Evolutionary conservation across 2,113 vertebrate species (phyloP).

Genomic region (Pterocles burchelli): DNA sequence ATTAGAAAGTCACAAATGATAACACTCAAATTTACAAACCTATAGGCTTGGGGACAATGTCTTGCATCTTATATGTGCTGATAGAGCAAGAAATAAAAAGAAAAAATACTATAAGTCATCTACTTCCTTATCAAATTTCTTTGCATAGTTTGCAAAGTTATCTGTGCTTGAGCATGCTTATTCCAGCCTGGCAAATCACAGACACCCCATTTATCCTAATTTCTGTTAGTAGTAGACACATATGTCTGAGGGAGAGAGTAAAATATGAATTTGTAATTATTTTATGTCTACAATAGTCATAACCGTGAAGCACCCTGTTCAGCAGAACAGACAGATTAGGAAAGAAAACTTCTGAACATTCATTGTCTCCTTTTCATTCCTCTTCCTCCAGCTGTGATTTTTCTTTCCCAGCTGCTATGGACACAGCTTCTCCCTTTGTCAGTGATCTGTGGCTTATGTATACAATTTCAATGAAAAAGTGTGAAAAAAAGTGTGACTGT

Average conservation of each 20-base stretch:
- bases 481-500: background rate
- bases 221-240: constrained; percentile 28
- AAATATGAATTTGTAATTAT: constrained; percentile 10
- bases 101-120: background rate
- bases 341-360: background rate
- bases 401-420: background rate
- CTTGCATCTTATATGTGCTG: background rate
- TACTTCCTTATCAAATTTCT: background rate
- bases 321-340: background rate
- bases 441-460: background rate
- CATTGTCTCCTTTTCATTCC: background rate
- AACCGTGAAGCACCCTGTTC: background rate
- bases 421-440: background rate
- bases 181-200: background rate
- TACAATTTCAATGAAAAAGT: background rate
- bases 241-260: constrained; percentile 18
- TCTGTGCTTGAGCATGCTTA: background rate
- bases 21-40: background rate
- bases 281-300: background rate
- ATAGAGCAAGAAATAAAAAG: background rate
- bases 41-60: background rate
- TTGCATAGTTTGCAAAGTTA: constrained; percentile 5
- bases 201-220: constrained; percentile 45
- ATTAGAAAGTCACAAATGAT: background rate
- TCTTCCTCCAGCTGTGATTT: background rate